phyloP scores from a whole-genome alignment of 2,113 vertebrate genomes.

The Chaenocephalus aceratus region DNA sequence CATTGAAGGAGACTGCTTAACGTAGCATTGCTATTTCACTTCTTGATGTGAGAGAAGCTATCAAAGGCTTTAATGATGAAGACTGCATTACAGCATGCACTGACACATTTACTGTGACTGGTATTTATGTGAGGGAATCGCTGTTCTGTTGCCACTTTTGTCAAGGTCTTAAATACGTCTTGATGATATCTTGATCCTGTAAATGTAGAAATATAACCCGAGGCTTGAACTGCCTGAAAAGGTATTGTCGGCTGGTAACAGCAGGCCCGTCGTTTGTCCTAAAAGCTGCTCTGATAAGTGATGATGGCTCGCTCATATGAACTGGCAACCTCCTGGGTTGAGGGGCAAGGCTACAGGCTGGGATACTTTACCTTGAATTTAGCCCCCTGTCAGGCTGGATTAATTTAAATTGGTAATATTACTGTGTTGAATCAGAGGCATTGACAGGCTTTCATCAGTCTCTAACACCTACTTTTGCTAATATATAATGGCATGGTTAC shows the following conservation, averaged over 20 bases:
- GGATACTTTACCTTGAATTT: slow-evolving; percentile 42
- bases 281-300: slow-evolving; percentile 49
- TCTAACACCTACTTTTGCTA: slow-evolving; percentile 5
- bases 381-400: slow-evolving; percentile 33
- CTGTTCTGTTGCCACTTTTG: slow-evolving; percentile 55
- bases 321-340: slow-evolving; percentile 14
- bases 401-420: slow-evolving; percentile 39
- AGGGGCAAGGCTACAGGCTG: slow-evolving; percentile 22
- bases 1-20: not conserved
- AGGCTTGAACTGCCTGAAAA: slow-evolving; percentile 27
- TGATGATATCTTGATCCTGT: slow-evolving; percentile 29
- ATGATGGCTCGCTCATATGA: slow-evolving; percentile 31
- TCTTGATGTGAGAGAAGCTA: slow-evolving; percentile 6
- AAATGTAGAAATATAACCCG: slow-evolving; percentile 50
- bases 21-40: not conserved
- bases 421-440: slow-evolving; percentile 6
- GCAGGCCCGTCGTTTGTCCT: not conserved
- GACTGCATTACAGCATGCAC: slow-evolving; percentile 23
- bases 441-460: not conserved
- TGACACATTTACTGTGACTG: slow-evolving; percentile 32
- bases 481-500: not conserved
- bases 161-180: slow-evolving; percentile 50
- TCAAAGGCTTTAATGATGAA: slow-evolving; percentile 32
- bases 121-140: slow-evolving; percentile 56
- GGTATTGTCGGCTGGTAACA: slow-evolving; percentile 6